Evolutionary conservation across 2,888 invertebrate genomes (phyloP).

Genomic region (Cryptocephalus primarius): DNA sequence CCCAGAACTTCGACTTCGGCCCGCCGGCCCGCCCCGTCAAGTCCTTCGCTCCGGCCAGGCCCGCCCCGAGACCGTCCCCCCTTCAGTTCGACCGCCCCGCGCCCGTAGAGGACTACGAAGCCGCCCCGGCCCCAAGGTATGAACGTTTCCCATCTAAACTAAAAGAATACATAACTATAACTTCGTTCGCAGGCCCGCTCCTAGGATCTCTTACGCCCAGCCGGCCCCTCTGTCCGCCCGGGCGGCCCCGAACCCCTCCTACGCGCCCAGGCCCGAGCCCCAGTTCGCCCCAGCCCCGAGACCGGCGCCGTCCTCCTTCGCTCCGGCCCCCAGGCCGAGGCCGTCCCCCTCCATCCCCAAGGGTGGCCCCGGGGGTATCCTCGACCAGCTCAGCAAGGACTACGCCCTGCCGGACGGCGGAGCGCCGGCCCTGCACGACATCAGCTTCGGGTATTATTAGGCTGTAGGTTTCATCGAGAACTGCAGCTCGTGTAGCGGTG

Average conservation of each 20-base stretch:
- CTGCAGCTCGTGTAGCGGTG: too few species aligned
- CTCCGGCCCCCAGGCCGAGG: slow-evolving; percentile 23
- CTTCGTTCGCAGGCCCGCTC: slow-evolving; percentile 15
- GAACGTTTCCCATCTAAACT: too few species aligned
- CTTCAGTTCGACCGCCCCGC: slow-evolving; percentile 28
- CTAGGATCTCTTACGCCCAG: slow-evolving; percentile 26
- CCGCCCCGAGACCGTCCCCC: slow-evolving; percentile 21
- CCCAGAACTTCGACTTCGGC: slow-evolving; percentile 24
- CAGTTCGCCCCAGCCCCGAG: slow-evolving; percentile 25
- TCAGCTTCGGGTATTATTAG: slow-evolving; percentile 73
- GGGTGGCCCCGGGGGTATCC: slow-evolving; percentile 35
- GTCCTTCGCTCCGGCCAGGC: slow-evolving; percentile 23
- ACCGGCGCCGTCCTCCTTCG: slow-evolving; percentile 14
- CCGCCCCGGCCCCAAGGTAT: slow-evolving; percentile 15
- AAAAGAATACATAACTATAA: too few species aligned
- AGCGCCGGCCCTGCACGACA: slow-evolving; percentile 64
- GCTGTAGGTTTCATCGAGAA: neutral
- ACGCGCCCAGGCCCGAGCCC: slow-evolving; percentile 24
- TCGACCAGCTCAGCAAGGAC: slow-evolving; percentile 73
- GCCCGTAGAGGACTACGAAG: slow-evolving; percentile 24
- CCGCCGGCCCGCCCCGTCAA: slow-evolving; percentile 27
- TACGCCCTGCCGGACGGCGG: slow-evolving; percentile 64
- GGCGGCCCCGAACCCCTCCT: slow-evolving; percentile 3
- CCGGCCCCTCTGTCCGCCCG: slow-evolving; percentile 12
- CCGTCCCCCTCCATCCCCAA: slow-evolving; percentile 25